Evolutionary conservation across 1,140 invertebrate genomes (phyloP).

Genomic region (Ceratosolen fusciceps): DNA sequence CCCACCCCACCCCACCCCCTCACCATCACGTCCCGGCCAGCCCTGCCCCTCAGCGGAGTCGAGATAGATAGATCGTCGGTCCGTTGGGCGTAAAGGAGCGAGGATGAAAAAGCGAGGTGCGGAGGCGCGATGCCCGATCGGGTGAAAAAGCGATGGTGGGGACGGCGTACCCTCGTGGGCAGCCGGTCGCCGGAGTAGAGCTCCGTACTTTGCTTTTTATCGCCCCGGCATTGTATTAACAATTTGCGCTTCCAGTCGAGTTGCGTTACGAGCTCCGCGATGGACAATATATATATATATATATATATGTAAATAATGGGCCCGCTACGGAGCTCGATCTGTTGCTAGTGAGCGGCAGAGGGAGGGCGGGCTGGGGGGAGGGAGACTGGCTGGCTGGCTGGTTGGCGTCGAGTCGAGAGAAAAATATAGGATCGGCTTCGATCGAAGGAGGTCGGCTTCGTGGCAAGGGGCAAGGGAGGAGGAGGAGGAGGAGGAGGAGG

Average conservation of each 20-base stretch:
- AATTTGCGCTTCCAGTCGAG: not conserved
- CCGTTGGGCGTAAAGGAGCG: not conserved
- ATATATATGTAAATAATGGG: not conserved
- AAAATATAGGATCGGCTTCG: too few species aligned
- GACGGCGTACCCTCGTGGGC: not conserved
- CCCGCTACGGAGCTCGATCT: not conserved
- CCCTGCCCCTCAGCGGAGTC: not conserved
- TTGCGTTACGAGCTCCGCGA: not conserved
- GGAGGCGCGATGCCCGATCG: not conserved
- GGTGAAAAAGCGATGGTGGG: not conserved
- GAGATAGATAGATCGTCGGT: too few species aligned
- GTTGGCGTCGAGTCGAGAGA: too few species aligned
- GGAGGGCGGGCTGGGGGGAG: not conserved
- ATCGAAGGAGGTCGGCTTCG: not conserved
- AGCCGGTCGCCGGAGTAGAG: too few species aligned
- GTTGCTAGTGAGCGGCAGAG: too few species aligned
- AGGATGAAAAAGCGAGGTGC: not conserved
- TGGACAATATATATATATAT: constrained; percentile 3
- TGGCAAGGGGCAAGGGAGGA: too few species aligned
- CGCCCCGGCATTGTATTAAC: not conserved
- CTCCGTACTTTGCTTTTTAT: not conserved
- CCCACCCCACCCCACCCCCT: too few species aligned
- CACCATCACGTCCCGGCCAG: not conserved
- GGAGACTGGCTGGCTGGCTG: too few species aligned
- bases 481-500: too few species aligned